Evolutionary conservation across 2,888 invertebrate species (phyloP), one percentile per base, ranked within the genome.

Genomic region (Drosophila nigritarsus): DNA sequence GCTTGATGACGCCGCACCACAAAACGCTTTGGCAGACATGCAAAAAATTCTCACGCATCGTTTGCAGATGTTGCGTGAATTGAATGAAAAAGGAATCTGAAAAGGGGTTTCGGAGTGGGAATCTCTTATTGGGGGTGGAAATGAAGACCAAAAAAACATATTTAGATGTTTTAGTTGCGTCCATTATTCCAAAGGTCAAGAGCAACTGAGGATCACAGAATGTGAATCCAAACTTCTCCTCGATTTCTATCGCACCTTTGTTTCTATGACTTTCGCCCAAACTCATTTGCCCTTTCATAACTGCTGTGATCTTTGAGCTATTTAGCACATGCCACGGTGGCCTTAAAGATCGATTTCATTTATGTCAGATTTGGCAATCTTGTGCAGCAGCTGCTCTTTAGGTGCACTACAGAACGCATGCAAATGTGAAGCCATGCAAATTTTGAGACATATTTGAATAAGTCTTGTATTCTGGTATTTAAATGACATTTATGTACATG

Each of bases 11-110:
- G 84, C 67, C 51, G 56, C 54, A 68, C 65, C 65, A 71, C 74
- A 81, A 59, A 59, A 53, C 61, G 70, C 68, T 69, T 60, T 38
- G 54, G 55, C 65, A 83, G 83, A 88, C 72, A 83, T 79, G 79
- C 65, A 67, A 76, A 82, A 68, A 53, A 20, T 86, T 87, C 87
- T 89, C 87, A 87, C 90, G 87, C 87, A 83, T 87, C 89, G 84
- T 45, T 54, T 45, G 66, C 87, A 81, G 76, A 86, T 84, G 82
- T 56, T 78, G 61, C 69, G 2, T 30, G 48, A 59, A 36, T 13
- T 30, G 29, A 36, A 58, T 34, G 24, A 30, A 18, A 13, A 30
- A 27, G 27, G 24, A 40, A 27, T 34, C 15, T 24, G 3, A 0
- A 50, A 61, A 51, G 34, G 32, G 20, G 38, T 30, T 66, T 11